Evolutionary conservation across 2,888 invertebrate species (phyloP).

Genomic region (Podotricha telesiphe): DNA sequence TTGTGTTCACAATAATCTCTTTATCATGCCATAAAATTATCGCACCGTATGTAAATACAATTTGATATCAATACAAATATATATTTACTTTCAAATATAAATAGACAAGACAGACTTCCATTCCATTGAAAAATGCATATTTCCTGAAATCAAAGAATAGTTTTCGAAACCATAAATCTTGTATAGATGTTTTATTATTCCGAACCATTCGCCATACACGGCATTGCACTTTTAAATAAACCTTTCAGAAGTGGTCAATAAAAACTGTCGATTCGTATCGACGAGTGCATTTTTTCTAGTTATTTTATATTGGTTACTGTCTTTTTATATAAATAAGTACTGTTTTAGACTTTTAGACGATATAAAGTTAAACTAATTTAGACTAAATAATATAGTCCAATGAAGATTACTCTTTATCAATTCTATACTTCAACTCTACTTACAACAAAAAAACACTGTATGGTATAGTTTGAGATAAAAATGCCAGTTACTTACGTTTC

Average conservation of each 20-base stretch:
- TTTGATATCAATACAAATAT: too few relatives aligned
- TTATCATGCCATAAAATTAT: too few relatives aligned
- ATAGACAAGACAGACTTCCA: not conserved
- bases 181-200: slow-evolving; percentile 70
- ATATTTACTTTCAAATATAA: not conserved
- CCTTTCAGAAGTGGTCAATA: slow-evolving; percentile 60
- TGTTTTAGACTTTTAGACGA: too few relatives aligned
- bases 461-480: too few relatives aligned
- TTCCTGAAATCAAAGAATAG: slow-evolving; percentile 37
- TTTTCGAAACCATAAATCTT: slow-evolving; percentile 60
- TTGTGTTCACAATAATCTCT: too few relatives aligned
- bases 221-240: slow-evolving; percentile 69
- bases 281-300: slow-evolving; percentile 37
- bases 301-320: slow-evolving; percentile 17
- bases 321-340: not conserved
- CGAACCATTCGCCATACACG: slow-evolving; percentile 61
- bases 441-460: too few relatives aligned
- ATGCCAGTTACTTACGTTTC: too few relatives aligned
- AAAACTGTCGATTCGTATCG: slow-evolving; percentile 55
- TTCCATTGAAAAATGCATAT: slow-evolving; percentile 23
- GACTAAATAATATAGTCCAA: too few relatives aligned
- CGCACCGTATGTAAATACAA: too few relatives aligned
- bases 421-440: too few relatives aligned
- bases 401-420: too few relatives aligned
- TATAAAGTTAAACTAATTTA: too few relatives aligned